A percentile compares a stretch with the other conserved stretches of the same genome.
phyloP scores from a whole-genome alignment of 2,797 vertebrate species.

The Galagoides demidoff region DNA sequence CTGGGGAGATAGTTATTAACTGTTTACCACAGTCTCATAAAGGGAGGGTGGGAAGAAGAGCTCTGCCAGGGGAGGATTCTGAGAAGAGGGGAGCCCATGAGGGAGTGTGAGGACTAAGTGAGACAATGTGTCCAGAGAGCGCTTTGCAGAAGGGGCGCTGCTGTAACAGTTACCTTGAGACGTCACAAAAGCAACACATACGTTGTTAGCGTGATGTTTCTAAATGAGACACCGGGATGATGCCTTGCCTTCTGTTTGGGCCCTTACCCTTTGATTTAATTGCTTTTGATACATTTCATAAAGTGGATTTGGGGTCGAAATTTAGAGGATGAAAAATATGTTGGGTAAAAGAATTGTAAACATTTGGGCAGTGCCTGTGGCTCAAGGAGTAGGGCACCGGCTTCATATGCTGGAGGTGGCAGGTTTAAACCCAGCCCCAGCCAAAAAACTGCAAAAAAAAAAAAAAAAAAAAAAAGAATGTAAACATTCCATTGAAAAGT shows the following conservation, averaged over 20 bases:
- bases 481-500: not conserved
- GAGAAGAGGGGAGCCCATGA: not conserved
- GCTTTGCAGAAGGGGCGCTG: not conserved
- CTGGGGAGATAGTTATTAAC: not conserved
- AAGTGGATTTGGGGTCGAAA: constrained; percentile 6
- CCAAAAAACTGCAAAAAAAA: too few species aligned
- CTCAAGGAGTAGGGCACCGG: too few species aligned
- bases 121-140: not conserved
- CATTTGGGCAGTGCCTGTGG: too few species aligned
- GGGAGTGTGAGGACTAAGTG: not conserved
- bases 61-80: not conserved
- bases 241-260: not conserved
- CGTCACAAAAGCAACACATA: too few species aligned
- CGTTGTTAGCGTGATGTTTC: not conserved
- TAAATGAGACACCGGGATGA: not conserved
- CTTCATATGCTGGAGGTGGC: too few species aligned
- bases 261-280: not conserved
- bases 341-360: not conserved
- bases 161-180: not conserved
- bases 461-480: too few species aligned
- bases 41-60: not conserved
- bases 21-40: not conserved
- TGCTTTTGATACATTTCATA: not conserved
- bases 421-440: too few species aligned
- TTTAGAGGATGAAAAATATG: not conserved